These are phyloP conservation scores for Silurus glanis DNA, from an alignment of 2,113 vertebrate genomes.

Conservation along the genomic window DNA sequence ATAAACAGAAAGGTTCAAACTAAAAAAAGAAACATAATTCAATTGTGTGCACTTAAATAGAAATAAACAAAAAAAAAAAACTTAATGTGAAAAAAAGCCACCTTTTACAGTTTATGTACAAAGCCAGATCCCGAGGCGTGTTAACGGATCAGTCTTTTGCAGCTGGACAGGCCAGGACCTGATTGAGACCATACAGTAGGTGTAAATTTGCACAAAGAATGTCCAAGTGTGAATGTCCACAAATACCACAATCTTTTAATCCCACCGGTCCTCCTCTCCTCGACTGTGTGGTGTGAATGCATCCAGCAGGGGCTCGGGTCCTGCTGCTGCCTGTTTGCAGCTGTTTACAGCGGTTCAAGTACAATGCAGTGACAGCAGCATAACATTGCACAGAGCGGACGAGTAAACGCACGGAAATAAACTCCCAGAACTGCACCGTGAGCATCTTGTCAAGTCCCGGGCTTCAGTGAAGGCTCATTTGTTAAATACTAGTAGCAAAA, in stretches of 20 bases:
- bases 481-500: slow-evolving; percentile 65
- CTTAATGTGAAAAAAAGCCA: slow-evolving; percentile 47
- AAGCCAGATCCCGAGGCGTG: slow-evolving; percentile 59
- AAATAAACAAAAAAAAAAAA: slow-evolving; percentile 56
- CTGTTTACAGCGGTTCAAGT: slow-evolving; percentile 5
- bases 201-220: slow-evolving; percentile 35
- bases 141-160: slow-evolving; percentile 42
- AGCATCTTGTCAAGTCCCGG: slow-evolving; percentile 4
- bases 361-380: slow-evolving; percentile 16
- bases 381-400: slow-evolving; percentile 19
- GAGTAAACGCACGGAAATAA: slow-evolving; percentile 1
- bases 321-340: not conserved
- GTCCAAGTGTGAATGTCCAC: slow-evolving; percentile 19
- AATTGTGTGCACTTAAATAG: slow-evolving; percentile 53
- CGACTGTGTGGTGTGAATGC: not conserved
- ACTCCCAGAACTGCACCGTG: not conserved
- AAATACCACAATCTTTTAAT: not conserved
- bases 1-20: slow-evolving; percentile 14
- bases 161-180: slow-evolving; percentile 37
- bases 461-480: slow-evolving; percentile 31
- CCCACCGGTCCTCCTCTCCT: not conserved
- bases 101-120: slow-evolving; percentile 68
- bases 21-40: slow-evolving; percentile 49
- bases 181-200: slow-evolving; percentile 45
- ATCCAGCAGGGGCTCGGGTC: slow-evolving; percentile 2